Evolutionary conservation across 2,888 invertebrate species (phyloP).

Genomic region (Athalia cordata): DNA sequence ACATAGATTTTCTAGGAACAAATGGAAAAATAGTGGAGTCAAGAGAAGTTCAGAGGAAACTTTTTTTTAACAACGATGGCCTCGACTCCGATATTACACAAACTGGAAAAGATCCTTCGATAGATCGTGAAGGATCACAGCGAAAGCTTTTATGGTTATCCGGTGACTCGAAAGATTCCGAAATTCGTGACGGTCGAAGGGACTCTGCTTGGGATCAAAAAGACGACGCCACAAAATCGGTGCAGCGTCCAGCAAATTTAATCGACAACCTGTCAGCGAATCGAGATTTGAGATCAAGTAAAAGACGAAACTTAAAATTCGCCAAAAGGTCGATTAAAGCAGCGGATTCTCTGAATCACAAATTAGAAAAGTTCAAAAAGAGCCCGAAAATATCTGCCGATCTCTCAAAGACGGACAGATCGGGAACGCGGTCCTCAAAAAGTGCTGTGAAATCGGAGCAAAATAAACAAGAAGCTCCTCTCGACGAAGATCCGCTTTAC

Average conservation of each 20-base stretch:
- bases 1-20: too few species aligned
- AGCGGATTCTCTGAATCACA: background rate
- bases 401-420: slow-evolving; percentile 24
- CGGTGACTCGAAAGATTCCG: background rate
- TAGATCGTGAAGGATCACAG: too few species aligned
- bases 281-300: too few species aligned
- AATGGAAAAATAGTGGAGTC: too few species aligned
- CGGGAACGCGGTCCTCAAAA: background rate
- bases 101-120: too few species aligned
- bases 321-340: background rate
- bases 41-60: too few species aligned
- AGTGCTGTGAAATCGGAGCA: too few species aligned
- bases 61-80: background rate
- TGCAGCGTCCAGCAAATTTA: slow-evolving; percentile 19
- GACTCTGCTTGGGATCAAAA: slow-evolving; percentile 39
- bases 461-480: too few species aligned
- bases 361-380: background rate
- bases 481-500: too few species aligned
- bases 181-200: slow-evolving; percentile 27
- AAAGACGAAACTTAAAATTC: background rate
- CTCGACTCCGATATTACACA: background rate
- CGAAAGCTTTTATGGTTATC: too few species aligned
- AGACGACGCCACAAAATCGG: slow-evolving; percentile 6
- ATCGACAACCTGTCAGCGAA: background rate
- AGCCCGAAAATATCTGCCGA: too few species aligned